phyloP scores from a whole-genome alignment of 1,140 invertebrate species.

The Drosophila tristis region DNA sequence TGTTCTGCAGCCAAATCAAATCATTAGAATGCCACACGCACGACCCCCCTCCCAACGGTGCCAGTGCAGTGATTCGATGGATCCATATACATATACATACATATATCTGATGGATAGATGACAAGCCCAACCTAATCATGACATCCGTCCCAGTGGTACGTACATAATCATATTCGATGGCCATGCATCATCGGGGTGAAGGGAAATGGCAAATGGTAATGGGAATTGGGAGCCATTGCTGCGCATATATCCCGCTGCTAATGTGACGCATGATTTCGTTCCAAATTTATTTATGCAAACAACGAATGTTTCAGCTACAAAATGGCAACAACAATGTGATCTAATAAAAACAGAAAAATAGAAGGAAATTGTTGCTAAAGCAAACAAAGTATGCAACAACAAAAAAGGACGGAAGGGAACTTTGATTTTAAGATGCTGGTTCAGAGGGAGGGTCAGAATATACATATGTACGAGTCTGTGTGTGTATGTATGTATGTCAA shows the following conservation, averaged over 20 bases:
- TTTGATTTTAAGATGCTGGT: conserved; percentile 60
- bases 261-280: conserved; percentile 79
- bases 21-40: conserved; percentile 26
- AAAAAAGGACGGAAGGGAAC: conserved; percentile 46
- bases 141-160: too few species aligned
- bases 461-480: conserved; percentile 2
- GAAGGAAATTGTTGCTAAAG: conserved; percentile 46
- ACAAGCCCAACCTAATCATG: too few species aligned
- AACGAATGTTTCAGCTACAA: conserved; percentile 52
- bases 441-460: conserved; percentile 10
- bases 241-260: conserved; percentile 61
- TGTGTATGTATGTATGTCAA: conserved; percentile 29
- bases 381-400: conserved; percentile 72
- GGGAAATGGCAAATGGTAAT: neutral
- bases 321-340: conserved; percentile 17
- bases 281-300: conserved; percentile 74
- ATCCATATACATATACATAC: too few species aligned
- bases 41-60: neutral
- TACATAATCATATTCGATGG: conserved; percentile 23
- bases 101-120: too few species aligned
- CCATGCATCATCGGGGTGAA: conserved; percentile 5
- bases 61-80: too few species aligned
- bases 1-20: conserved; percentile 38
- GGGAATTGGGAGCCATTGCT: conserved; percentile 6
- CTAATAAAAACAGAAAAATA: conserved; percentile 21